phyloP scores from a whole-genome alignment of 2,113 vertebrate species.

The Corydoras sp. region DNA sequence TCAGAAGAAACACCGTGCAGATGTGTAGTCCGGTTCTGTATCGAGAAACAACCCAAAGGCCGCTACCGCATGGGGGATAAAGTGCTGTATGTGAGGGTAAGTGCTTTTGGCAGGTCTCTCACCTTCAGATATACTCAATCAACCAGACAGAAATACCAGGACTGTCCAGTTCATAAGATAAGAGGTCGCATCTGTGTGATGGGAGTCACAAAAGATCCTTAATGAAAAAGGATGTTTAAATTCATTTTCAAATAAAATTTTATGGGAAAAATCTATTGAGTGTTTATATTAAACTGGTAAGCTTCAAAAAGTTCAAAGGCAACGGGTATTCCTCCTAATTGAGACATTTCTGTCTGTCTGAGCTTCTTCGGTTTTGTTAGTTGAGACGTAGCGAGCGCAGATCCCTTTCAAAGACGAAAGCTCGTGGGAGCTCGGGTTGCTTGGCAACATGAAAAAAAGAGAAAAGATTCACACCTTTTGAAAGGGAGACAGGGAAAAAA shows the following conservation, averaged over 20 bases:
- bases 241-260: too few species aligned
- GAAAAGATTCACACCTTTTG: constrained; percentile 57
- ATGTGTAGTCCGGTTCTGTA: constrained; percentile 82
- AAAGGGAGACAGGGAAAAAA: constrained; percentile 50
- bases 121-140: neutral
- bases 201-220: too few species aligned
- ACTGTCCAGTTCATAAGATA: neutral
- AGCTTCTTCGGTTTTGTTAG: constrained; percentile 29
- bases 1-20: constrained; percentile 88
- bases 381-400: constrained; percentile 45
- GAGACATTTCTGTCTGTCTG: neutral
- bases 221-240: too few species aligned
- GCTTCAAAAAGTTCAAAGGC: neutral
- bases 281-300: too few species aligned
- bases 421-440: constrained; percentile 65
- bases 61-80: constrained; percentile 94
- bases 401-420: constrained; percentile 53
- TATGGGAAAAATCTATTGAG: too few species aligned
- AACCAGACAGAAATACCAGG: neutral
- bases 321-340: neutral
- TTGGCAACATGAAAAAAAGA: constrained; percentile 57
- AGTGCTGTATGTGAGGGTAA: constrained; percentile 94
- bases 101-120: constrained; percentile 14
- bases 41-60: constrained; percentile 92
- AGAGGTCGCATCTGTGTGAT: neutral